Percentiles rank a stretch among this genome's conserved stretches.
Conservation (phyloP, 2,888 invertebrate species). For the Caenorhabditis parvicauda region DNA sequence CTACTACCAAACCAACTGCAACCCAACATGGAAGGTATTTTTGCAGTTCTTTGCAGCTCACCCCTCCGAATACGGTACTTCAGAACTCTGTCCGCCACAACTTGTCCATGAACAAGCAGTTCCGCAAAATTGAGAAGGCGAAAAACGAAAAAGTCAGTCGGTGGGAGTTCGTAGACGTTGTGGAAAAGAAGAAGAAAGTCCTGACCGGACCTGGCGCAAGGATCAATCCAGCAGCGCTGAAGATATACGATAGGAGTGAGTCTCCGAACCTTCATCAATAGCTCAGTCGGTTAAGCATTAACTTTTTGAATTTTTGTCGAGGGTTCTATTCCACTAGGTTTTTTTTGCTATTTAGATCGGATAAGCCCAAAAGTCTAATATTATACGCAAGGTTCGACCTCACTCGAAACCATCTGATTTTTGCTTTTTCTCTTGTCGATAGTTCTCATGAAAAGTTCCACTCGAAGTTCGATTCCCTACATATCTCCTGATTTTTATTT, state of each 20-base stretch:
- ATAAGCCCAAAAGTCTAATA: no score
- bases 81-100: constrained; percentile 50
- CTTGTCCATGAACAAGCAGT: constrained; percentile 40
- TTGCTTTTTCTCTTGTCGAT: no score
- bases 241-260: constrained; percentile 12
- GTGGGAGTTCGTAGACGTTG: constrained; percentile 33
- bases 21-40: constrained; percentile 34
- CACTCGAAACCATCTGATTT: no score
- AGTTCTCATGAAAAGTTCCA: no score
- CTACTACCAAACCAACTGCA: constrained; percentile 35
- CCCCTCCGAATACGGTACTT: background rate
- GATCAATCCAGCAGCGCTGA: constrained; percentile 32
- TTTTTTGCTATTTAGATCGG: no score
- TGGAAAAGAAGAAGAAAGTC: constrained; percentile 24
- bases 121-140: constrained; percentile 28
- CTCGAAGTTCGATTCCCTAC: no score
- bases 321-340: no score
- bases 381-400: no score
- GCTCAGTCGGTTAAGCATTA: no score
- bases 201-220: constrained; percentile 24
- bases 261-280: background rate
- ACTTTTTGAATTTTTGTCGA: no score
- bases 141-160: constrained; percentile 29
- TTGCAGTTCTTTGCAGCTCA: background rate
- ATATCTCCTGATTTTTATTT: no score